A percentile compares a stretch with the other conserved stretches of the same genome.
Evolutionary conservation across 2,113 vertebrate genomes (phyloP).

Genomic region (Phaetusa simplex): DNA sequence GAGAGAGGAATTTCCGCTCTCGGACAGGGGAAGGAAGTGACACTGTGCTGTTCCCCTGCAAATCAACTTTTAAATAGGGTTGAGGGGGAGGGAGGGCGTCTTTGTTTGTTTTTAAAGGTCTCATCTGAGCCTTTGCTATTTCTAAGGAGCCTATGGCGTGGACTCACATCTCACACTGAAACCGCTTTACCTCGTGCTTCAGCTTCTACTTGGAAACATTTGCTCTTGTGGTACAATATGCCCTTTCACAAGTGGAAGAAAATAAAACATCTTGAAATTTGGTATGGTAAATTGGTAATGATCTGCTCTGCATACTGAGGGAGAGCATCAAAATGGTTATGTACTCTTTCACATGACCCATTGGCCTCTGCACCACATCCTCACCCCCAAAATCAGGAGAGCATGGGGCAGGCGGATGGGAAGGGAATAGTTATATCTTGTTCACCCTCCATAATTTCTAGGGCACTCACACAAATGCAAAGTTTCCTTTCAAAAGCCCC

Average conservation of each 20-base stretch:
- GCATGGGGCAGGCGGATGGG: fast-evolving
- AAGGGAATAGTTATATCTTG: fast-evolving
- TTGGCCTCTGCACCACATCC: neutral
- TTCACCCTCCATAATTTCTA: neutral
- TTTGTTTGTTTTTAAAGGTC: neutral
- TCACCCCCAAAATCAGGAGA: neutral
- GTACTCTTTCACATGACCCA: neutral
- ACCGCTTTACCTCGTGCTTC: fast-evolving
- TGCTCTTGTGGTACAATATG: fast-evolving
- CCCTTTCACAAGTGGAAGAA: neutral
- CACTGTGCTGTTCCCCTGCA: neutral
- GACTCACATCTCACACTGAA: fast-evolving
- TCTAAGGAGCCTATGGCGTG: fast-evolving
- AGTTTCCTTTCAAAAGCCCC: neutral
- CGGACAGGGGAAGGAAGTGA: neutral
- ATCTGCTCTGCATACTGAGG: too few species aligned
- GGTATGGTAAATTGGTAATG: fast-evolving
- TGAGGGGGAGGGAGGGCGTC: neutral
- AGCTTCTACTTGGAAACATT: fast-evolving
- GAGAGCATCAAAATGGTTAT: fast-evolving
- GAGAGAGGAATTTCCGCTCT: slow-evolving; percentile 6
- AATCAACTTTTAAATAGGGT: neutral
- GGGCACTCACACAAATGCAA: fast-evolving
- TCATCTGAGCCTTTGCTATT: neutral
- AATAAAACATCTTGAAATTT: fast-evolving